Conservation (phyloP, 2,113 vertebrate genomes). For the Ptilonorhynchus violaceus region DNA sequence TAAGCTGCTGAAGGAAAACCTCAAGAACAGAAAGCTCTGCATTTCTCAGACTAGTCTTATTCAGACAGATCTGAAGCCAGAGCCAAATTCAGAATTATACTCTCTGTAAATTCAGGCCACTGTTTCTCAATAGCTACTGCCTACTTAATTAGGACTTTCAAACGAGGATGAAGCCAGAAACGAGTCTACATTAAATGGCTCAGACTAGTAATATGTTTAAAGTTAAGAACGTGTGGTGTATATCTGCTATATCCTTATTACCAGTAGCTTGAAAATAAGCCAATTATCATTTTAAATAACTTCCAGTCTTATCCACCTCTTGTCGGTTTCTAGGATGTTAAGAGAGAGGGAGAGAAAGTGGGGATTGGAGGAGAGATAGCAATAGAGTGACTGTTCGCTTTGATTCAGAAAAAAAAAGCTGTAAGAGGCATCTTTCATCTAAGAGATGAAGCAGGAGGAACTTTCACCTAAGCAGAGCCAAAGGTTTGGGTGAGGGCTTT, state of each 20-base stretch:
- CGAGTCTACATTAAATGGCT: not conserved
- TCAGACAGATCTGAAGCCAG: slow-evolving; percentile 8
- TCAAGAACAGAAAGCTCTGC: slow-evolving; percentile 19
- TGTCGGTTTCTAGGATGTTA: not conserved
- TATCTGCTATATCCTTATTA: not conserved
- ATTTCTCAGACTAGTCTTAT: slow-evolving; percentile 28
- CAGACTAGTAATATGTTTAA: not conserved
- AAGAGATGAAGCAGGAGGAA: not conserved
- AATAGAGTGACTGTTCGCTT: not conserved
- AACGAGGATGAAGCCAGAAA: not conserved
- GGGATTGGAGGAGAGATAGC: not conserved
- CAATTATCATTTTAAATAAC: slow-evolving; percentile 32
- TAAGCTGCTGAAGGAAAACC: slow-evolving; percentile 21
- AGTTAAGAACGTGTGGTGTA: not conserved
- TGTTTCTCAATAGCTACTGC: not conserved
- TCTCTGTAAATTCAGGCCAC: slow-evolving; percentile 1
- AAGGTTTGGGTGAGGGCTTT: slow-evolving; percentile 3
- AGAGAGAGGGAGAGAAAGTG: not conserved
- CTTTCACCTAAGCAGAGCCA: not conserved
- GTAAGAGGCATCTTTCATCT: not conserved
- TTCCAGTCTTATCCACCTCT: not conserved
- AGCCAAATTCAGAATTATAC: slow-evolving; percentile 18
- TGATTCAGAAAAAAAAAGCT: not conserved
- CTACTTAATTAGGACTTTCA: slow-evolving; percentile 4
- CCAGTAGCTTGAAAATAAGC: slow-evolving; percentile 4